phyloP scores from a whole-genome alignment of 2,888 invertebrate genomes.

The Ormyrus nitidulus region DNA sequence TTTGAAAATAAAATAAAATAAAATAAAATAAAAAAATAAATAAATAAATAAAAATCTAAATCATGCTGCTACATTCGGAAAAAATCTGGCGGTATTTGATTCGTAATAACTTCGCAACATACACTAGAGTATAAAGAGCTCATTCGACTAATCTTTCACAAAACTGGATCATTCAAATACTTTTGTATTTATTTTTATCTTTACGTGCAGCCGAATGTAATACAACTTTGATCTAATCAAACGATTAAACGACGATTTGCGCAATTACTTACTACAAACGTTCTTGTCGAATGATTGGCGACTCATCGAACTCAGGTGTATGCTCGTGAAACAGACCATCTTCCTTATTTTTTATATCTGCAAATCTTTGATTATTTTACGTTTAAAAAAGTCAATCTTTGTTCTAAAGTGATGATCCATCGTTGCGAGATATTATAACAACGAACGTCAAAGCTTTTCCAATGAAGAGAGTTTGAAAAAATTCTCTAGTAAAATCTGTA shows the following conservation, averaged over 20 bases:
- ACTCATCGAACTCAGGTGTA: slow-evolving; percentile 51
- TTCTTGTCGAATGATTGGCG: slow-evolving; percentile 46
- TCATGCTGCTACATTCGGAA: slow-evolving; percentile 60
- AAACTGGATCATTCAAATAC: slow-evolving; percentile 44
- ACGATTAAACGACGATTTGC: slow-evolving; percentile 39
- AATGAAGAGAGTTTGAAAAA: slow-evolving; percentile 34
- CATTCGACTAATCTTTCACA: slow-evolving; percentile 13
- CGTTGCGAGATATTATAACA: slow-evolving; percentile 30
- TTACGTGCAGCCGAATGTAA: slow-evolving; percentile 45
- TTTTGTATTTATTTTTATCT: slow-evolving; percentile 19
- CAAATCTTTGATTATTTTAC: slow-evolving; percentile 51
- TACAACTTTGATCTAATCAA: slow-evolving; percentile 47
- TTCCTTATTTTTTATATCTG: slow-evolving; percentile 31
- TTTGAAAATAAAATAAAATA: neutral
- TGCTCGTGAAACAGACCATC: slow-evolving; percentile 41
- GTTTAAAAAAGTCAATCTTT: slow-evolving; percentile 42
- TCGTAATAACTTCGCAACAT: slow-evolving; percentile 54
- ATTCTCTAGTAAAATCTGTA: slow-evolving; percentile 27
- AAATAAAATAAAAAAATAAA: no score
- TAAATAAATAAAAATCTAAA: neutral
- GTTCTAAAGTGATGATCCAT: slow-evolving; percentile 33
- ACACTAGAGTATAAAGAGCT: slow-evolving; percentile 52
- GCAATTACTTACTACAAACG: slow-evolving; percentile 29
- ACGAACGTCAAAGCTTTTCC: slow-evolving; percentile 38
- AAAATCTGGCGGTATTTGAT: slow-evolving; percentile 60